Base-by-base conservation (phyloP, 1,140 invertebrate species). In the Bombyx mandarina region DNA sequence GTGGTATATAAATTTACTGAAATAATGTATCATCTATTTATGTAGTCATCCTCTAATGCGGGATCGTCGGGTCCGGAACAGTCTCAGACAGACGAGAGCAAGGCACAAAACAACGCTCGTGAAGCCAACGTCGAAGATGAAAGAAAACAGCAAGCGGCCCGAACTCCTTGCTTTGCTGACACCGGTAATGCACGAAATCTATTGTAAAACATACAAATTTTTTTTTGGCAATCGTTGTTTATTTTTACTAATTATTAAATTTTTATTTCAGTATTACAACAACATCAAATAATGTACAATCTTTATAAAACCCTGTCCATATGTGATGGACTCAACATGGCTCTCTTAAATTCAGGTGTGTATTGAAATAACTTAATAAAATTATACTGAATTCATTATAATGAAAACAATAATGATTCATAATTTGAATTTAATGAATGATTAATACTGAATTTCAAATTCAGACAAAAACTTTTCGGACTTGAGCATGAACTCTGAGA, bases 211-310 rank as follows among this genome's bases (percentile, higher is more conserved):
- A 51, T 51, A 2, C n/a, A n/a, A n/a, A 3, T 12, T n/a, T 51
- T 22, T 10, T 50, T n/a, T 50, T 50, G 4, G 8, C 8, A 51
- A 51, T 43, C 5, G 10, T 42, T 53, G 2, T 43, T 53, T 43
- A 9, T 43, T 12, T n/a, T 45, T 22, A 54, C 45, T 22, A 46
- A 56, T 56, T 10, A 45, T 44, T 42, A 49, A 43, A 43, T 53
- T n/a, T 61, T 57, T 64, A 72, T 72, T 78, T 56, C 80, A 91
- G 94, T 95, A 7, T 67, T 95, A 35, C 93, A 94, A 75, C 91
- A 95, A 67, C 90, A 93, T 59, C 90, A 91, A 0, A 95, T 95
- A 2, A 96, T 97, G 93, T 92, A 94, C 71, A 91, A 93, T 60
- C 90, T 97, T 61, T 91, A 96, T 77, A 92, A 90, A 73, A 93